Base-by-base conservation (phyloP, 2,888 invertebrate genomes). In the Eilema depressum region DNA sequence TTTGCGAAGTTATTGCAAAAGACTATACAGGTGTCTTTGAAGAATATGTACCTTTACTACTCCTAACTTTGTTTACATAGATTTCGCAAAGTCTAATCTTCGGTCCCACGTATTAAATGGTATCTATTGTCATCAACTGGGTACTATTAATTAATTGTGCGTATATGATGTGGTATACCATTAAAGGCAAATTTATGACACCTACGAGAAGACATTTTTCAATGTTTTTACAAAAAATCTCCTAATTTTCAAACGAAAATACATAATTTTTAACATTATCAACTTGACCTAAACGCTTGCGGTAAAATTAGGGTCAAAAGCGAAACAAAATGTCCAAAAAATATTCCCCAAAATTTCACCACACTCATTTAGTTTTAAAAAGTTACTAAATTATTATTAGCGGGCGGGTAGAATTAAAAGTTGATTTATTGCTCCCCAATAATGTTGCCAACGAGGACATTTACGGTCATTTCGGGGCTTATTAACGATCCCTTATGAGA, bases 401-500 rank as follows among this genome's bases (percentile, higher is more conserved):
- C 61, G 74, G 17, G 74, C 4, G 73, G 73, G 74, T 72, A 68
- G 76, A 90, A 90, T 90, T 90, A 90, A 90, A 91, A 91, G 89
- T 87, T 91, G 91, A 92, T 92, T 91, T 91, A 90, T 84, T 81
- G 71, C 71, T 71, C 75, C 86, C 90, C 88, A 90, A 92, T 91
- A 91, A 86, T 84, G 83, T 80, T 75, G 76, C 70, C 89, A 90
- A 92, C 25, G 65, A 72, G 62, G 72, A 69, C 72, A 66, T 72
- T 75, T 75, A 78, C 75, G 89, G 90, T 87, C 92, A 89, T 92
- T 92, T 74, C 77, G 81, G 68, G 76, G 75, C 82, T 85, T 88
- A 90, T 89, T 91, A 91, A 93, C 87, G 92, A 88, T 89, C 90
- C 85, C 91, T 91, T 90, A 90, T 89, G 90, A 88, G 89, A 77